Percentiles rank a stretch among this genome's conserved stretches.
phyloP scores from a whole-genome alignment of 1,140 invertebrate genomes.

The Cherax destructor region DNA sequence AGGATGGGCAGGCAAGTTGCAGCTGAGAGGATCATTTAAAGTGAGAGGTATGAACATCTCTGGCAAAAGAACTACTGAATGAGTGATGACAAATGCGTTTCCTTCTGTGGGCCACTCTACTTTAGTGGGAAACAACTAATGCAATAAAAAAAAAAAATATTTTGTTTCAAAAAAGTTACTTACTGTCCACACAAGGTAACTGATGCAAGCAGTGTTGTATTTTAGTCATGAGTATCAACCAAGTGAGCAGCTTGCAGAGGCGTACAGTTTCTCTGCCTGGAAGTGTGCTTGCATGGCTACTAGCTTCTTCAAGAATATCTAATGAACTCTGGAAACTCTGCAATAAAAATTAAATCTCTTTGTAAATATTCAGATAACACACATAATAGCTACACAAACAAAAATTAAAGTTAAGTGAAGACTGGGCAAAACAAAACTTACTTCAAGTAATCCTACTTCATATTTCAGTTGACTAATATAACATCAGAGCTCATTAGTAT shows the following conservation, averaged over 20 bases:
- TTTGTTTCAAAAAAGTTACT: slow-evolving; percentile 8
- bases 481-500: not conserved
- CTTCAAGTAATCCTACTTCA: not conserved
- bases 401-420: too few species aligned
- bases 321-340: slow-evolving; percentile 67
- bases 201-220: slow-evolving; percentile 66
- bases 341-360: not conserved
- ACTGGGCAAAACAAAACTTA: too few species aligned
- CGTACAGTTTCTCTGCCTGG: slow-evolving; percentile 43
- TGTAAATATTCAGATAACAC: too few species aligned
- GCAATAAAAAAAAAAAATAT: not conserved
- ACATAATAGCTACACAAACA: too few species aligned
- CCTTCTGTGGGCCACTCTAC: too few species aligned
- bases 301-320: slow-evolving; percentile 64
- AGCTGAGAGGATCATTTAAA: too few species aligned
- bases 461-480: too few species aligned
- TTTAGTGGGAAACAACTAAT: too few species aligned
- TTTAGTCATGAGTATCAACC: slow-evolving; percentile 69
- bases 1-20: too few species aligned
- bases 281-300: slow-evolving; percentile 18
- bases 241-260: slow-evolving; percentile 64
- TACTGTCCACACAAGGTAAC: slow-evolving; percentile 66
- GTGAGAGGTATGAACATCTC: too few species aligned
- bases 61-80: too few species aligned
- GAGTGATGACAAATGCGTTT: too few species aligned